Evolutionary conservation across 2,888 invertebrate genomes (phyloP), one percentile per base, ranked within the genome.

Genomic region (Agelastica alni): DNA sequence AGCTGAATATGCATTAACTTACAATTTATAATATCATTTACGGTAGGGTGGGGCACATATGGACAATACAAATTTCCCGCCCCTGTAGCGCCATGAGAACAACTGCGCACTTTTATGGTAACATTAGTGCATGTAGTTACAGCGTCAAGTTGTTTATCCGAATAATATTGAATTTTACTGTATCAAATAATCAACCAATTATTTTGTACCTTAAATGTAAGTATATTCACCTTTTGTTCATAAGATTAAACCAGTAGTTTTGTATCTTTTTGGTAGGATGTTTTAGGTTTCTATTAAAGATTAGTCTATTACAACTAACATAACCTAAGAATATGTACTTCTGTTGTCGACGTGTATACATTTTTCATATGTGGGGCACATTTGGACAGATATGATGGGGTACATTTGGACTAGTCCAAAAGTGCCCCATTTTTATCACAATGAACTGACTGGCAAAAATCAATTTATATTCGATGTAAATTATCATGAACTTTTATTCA

Each of bases 61-160:
- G 44, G 44, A 44, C 44, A 30, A 44, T 44, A 9, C 44, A 41
- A 41, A 41, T 44, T 44, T 44, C 16, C 30, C 44, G 44, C 31
- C 31, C 44, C 30, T 16, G 31, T 44, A 44, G 30, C 44, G 12
- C 31, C n/a, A 30, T 30, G 18, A 16, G 31, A 44, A 44, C 16
- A 44, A 20, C 7, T 4, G 22, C 22, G 4, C 20, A 17, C 41
- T 41, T 41, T 20, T 12, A 4, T 12, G 20, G 41, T 20, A 41
- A 17, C 12, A 20, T 20, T 17, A 20, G 20, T 20, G 41, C 10
- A 41, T 41, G 20, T 41, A 41, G 41, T 41, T 41, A 9, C 16
- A 28, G 44, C 31, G 17, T 14, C 16, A 16, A 16, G 12, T 13
- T 14, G 28, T 44, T 31, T 17, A 30, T 30, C 5, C 10, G 30